A percentile compares a stretch with the other conserved stretches of the same genome.
These are phyloP conservation scores for Drosophila persimilis DNA, from an alignment of 1,140 invertebrate genomes.

Conservation along the genomic window DNA sequence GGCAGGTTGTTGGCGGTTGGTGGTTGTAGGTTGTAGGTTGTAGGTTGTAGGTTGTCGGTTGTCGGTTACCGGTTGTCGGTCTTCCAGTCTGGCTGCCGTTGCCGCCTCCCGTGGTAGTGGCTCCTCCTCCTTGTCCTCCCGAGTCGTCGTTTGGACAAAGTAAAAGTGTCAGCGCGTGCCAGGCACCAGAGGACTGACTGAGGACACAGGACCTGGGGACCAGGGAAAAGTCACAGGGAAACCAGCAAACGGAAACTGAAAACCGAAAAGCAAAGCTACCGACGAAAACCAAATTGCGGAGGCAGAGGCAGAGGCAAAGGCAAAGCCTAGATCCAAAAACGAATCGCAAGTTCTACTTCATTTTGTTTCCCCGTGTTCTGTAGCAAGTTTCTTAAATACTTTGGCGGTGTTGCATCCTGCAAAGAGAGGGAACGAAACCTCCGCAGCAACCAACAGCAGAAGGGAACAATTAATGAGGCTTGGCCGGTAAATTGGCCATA, in stretches of 20 bases:
- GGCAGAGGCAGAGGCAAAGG: neutral
- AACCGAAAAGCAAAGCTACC: conserved; percentile 21
- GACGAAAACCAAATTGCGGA: conserved; percentile 8
- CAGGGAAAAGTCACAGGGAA: neutral
- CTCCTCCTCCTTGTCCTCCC: no score
- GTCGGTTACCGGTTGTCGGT: conserved; percentile 12
- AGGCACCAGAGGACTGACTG: conserved; percentile 48
- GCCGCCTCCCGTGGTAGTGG: conserved; percentile 3
- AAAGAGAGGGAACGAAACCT: conserved; percentile 11
- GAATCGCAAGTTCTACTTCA: conserved; percentile 40
- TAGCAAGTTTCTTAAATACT: conserved; percentile 76
- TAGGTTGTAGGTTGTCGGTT: conserved; percentile 19
- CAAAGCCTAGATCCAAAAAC: conserved; percentile 8
- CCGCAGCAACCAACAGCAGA: conserved; percentile 13
- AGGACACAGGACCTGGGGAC: conserved; percentile 18
- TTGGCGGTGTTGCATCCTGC: conserved; percentile 58
- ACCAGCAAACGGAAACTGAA: conserved; percentile 35
- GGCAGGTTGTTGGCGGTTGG: conserved; percentile 11
- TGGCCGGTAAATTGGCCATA: conserved; percentile 39
- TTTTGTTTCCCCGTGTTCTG: conserved; percentile 21
- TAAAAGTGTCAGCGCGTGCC: conserved; percentile 80
- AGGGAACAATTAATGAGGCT: conserved; percentile 32
- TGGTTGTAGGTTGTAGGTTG: conserved; percentile 7
- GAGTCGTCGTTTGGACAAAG: conserved; percentile 46
- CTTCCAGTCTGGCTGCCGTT: neutral